phyloP scores from a whole-genome alignment of 2,113 vertebrate genomes.

The Platysteira castanea region DNA sequence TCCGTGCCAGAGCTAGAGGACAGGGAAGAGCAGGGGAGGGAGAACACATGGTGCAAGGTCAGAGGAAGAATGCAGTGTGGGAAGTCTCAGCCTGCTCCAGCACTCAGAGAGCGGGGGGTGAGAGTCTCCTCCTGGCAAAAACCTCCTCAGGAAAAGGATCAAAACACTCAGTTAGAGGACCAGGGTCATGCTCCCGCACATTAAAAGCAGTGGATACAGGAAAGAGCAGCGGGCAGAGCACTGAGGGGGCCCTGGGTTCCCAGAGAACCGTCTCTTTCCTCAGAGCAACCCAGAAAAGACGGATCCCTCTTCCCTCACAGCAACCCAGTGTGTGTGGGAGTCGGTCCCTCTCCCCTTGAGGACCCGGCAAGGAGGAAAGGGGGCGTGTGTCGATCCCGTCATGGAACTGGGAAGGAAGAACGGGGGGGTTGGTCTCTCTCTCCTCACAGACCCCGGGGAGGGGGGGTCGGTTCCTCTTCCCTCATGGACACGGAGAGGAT shows the following conservation, averaged over 20 bases:
- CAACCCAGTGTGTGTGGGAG: fast-evolving
- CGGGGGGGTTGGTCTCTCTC: not conserved
- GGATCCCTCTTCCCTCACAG: not conserved
- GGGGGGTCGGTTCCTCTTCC: not conserved
- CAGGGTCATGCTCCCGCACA: fast-evolving
- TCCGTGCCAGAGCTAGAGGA: not conserved
- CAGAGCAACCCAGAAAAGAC: not conserved
- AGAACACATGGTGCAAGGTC: not conserved
- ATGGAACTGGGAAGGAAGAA: not conserved
- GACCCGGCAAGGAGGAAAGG: no score
- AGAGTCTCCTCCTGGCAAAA: not conserved
- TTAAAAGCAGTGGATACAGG: not conserved
- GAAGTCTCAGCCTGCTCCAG: not conserved
- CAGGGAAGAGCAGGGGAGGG: not conserved
- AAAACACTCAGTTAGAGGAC: not conserved
- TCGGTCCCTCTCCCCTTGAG: not conserved
- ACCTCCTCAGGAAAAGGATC: not conserved
- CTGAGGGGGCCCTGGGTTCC: not conserved
- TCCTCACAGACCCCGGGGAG: not conserved
- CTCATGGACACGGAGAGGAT: not conserved
- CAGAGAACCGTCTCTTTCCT: not conserved
- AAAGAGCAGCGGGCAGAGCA: not conserved
- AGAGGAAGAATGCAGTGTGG: fast-evolving
- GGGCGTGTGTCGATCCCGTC: not conserved
- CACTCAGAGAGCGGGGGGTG: not conserved